A percentile compares a stretch with the other conserved stretches of the same genome.
Evolutionary conservation across 2,113 vertebrate species (phyloP).

Genomic region (Todiramphus chloris): DNA sequence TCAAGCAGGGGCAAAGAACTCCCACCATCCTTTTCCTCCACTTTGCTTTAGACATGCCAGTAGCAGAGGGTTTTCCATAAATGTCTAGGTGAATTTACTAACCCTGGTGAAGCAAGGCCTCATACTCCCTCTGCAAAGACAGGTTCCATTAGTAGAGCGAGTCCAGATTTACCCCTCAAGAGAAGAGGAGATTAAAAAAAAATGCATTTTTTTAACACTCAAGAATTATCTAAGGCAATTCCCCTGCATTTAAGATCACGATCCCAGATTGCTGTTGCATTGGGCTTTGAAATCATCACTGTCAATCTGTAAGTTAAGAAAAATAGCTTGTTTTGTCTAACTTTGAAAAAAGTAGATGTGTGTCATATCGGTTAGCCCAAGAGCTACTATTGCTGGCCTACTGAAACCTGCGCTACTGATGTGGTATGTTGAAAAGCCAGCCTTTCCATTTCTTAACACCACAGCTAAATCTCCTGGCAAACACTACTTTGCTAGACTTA

Average conservation of each 20-base stretch:
- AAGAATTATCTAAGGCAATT: neutral
- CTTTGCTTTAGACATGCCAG: neutral
- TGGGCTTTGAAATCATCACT: neutral
- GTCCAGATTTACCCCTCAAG: neutral
- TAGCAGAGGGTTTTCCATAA: neutral
- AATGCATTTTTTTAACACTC: neutral
- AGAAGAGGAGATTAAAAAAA: neutral
- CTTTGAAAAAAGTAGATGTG: neutral
- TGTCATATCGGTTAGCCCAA: neutral
- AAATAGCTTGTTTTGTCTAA: neutral
- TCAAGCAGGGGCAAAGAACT: neutral
- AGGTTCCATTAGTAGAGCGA: neutral
- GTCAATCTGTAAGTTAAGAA: neutral
- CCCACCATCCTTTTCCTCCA: neutral
- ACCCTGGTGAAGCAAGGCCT: neutral
- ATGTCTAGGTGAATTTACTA: neutral
- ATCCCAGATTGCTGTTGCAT: neutral
- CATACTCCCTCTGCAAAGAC: neutral
- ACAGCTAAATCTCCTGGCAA: neutral
- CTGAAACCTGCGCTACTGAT: neutral
- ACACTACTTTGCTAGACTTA: neutral
- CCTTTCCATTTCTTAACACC: neutral
- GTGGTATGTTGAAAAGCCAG: neutral
- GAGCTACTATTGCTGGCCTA: neutral
- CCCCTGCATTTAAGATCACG: neutral